Evolutionary conservation across 2,888 invertebrate genomes (phyloP).

Genomic region (Platynereis dumerilii): DNA sequence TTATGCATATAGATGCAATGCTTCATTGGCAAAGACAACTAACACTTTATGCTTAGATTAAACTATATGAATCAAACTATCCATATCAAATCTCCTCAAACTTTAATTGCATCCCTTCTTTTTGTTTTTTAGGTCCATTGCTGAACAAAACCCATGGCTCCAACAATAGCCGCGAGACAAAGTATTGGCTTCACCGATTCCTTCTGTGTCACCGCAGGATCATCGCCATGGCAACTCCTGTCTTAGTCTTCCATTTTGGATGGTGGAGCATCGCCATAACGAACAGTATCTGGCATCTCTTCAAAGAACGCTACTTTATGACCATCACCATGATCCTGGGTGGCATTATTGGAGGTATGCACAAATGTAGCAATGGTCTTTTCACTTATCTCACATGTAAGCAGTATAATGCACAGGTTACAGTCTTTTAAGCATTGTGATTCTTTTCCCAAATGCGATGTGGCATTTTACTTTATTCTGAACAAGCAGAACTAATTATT

Average conservation of each 20-base stretch:
- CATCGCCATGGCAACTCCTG: constrained; percentile 13
- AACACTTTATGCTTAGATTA: too few relatives aligned
- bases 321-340: constrained; percentile 19
- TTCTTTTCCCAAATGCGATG: neutral
- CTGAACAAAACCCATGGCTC: neutral
- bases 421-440: neutral
- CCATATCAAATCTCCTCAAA: too few relatives aligned
- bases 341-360: constrained; percentile 15
- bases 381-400: neutral
- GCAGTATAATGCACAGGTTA: neutral
- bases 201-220: constrained; percentile 5
- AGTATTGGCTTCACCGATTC: neutral
- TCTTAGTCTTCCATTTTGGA: constrained; percentile 6
- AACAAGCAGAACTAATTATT: too few relatives aligned
- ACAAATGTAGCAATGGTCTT: neutral
- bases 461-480: too few relatives aligned
- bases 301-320: constrained; percentile 14
- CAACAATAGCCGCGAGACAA: neutral
- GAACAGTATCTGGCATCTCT: constrained; percentile 13
- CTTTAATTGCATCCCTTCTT: too few relatives aligned
- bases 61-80: too few relatives aligned
- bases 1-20: too few relatives aligned
- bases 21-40: too few relatives aligned
- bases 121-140: too few relatives aligned
- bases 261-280: constrained; percentile 16